Percentiles rank a stretch among this genome's conserved stretches.
These are phyloP conservation scores for Tapera naevia DNA, from an alignment of 2,797 vertebrate genomes.

Conservation along the genomic window DNA sequence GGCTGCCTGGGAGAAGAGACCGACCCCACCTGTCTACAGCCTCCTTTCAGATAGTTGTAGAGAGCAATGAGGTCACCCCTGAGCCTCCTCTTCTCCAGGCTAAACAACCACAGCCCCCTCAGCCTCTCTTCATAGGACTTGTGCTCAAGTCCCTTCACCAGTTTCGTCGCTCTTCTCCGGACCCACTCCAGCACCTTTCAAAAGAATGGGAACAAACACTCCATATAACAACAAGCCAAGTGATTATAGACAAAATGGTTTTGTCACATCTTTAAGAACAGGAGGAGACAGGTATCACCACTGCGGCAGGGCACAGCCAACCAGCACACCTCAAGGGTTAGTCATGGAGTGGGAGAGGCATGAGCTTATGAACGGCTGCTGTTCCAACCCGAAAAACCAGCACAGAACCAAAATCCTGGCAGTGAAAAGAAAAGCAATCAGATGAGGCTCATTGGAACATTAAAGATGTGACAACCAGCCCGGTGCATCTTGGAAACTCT, in stretches of 20 bases:
- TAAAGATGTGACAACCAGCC: background rate
- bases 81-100: too few species aligned
- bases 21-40: too few species aligned
- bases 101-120: too few species aligned
- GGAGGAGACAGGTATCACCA: background rate
- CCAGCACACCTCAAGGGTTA: background rate
- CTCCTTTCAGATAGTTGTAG: too few species aligned
- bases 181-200: too few species aligned
- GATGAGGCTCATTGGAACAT: background rate
- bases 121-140: too few species aligned
- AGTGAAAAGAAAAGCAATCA: background rate
- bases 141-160: too few species aligned
- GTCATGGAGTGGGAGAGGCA: background rate
- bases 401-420: background rate
- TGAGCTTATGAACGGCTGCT: background rate
- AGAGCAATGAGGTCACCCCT: too few species aligned
- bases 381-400: slow-evolving; percentile 37
- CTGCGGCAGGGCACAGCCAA: background rate
- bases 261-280: background rate
- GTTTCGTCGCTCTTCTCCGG: too few species aligned
- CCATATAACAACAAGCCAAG: background rate
- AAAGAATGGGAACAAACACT: background rate
- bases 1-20: too few species aligned
- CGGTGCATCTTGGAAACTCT: background rate
- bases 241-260: background rate